Evolutionary conservation across 2,888 invertebrate genomes (phyloP).

Genomic region (Linnaemya vulpina): DNA sequence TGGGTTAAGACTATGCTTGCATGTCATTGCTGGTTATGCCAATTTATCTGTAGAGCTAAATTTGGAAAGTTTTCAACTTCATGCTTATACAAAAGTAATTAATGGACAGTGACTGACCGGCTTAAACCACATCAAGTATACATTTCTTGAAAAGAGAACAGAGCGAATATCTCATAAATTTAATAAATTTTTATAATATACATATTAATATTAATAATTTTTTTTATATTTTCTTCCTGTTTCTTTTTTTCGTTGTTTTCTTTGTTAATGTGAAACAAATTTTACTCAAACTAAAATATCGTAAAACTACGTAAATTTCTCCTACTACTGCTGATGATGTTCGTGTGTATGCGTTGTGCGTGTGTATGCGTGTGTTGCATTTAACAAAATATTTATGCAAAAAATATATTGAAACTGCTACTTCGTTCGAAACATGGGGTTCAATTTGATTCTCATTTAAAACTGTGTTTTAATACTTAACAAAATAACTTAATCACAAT

Average conservation of each 20-base stretch:
- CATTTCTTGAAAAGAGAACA: too few species aligned
- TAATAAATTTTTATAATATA: slow-evolving; percentile 8
- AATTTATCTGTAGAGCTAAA: too few species aligned
- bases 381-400: slow-evolving; percentile 7
- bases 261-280: slow-evolving; percentile 49
- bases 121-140: too few species aligned
- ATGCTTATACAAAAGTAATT: too few species aligned
- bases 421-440: slow-evolving; percentile 12
- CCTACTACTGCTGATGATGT: slow-evolving; percentile 33
- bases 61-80: too few species aligned
- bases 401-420: slow-evolving; percentile 11
- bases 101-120: too few species aligned
- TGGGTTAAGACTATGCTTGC: too few species aligned
- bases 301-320: slow-evolving; percentile 21
- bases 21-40: too few species aligned
- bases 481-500: slow-evolving; percentile 15
- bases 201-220: slow-evolving; percentile 58
- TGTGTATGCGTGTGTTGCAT: slow-evolving; percentile 23
- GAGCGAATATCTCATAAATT: neutral
- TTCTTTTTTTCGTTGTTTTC: slow-evolving; percentile 62
- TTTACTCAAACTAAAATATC: slow-evolving; percentile 25
- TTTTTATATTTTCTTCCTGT: slow-evolving; percentile 67
- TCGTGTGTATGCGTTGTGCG: slow-evolving; percentile 33
- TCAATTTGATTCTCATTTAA: slow-evolving; percentile 23
- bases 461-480: slow-evolving; percentile 29